Conservation (phyloP, 2,113 vertebrate genomes). For the Gallinago undulata region DNA sequence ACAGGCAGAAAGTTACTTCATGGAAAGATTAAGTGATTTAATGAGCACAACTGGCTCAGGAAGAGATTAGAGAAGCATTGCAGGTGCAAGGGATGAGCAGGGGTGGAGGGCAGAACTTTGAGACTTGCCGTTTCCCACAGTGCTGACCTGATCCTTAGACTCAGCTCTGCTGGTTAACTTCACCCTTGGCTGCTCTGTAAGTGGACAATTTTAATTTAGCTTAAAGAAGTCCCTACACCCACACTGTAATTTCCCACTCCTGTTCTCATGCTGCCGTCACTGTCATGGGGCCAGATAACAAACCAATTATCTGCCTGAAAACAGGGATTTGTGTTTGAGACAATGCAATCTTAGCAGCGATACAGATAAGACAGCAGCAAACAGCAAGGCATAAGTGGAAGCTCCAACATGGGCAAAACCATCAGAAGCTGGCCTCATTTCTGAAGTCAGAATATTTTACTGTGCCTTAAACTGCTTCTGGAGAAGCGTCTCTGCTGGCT, state of each 20-base stretch:
- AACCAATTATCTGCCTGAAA: neutral
- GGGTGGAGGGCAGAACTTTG: neutral
- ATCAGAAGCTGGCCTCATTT: neutral
- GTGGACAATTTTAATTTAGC: neutral
- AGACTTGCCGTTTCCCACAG: accelerated
- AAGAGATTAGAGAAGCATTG: neutral
- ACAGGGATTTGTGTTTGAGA: neutral
- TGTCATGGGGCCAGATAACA: neutral
- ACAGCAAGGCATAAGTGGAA: neutral
- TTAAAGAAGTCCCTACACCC: neutral
- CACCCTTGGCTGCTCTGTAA: neutral
- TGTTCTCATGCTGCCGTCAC: neutral
- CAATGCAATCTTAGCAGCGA: neutral
- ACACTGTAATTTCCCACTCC: neutral
- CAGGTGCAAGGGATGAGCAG: neutral
- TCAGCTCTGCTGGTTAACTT: neutral
- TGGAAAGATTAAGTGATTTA: neutral
- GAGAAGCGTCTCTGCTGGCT: neutral
- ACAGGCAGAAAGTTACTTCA: neutral
- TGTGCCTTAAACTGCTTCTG: neutral
- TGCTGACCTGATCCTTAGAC: neutral
- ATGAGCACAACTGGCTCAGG: neutral
- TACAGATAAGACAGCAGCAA: neutral
- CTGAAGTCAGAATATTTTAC: neutral
- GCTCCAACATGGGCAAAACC: neutral